Base-by-base conservation (phyloP, 2,113 vertebrate species). In the Garra rufa region DNA sequence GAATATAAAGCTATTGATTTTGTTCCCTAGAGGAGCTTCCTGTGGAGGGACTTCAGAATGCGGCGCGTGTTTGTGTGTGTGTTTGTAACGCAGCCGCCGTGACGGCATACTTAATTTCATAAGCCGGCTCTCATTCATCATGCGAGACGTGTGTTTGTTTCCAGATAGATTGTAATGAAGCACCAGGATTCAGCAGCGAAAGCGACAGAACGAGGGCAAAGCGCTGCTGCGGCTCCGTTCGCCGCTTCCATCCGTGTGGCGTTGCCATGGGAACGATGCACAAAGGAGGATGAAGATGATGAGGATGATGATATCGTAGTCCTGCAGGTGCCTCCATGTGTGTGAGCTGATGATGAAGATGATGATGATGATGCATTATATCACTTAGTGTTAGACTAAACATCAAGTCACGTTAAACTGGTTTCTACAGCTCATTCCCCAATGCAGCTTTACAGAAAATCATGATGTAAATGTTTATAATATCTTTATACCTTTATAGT, bases 231-330 rank as follows among this genome's bases (percentile, higher is more conserved):
- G n/a, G 75, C 19, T 77, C 30, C 75, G 44, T n/a, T 73, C 69
- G 14, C 69, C 0, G 41, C 69, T 44, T 74, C 8, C 13, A 17
- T 78, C 76, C 9, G 17, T 41, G 26, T 77, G 11, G 0, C 10
- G 87, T 89, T 89, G 43, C 85, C 83, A 85, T 88, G 70, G 87
- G 14, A 85, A 84, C 87, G 9, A 46, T 57, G 34, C 17, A 57
- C 28, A 67, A 73, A 76, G 80, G 28, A 41, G 82, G 82, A 76
- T 46, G 34, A 81, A 44, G 17, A 85, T 43, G 75, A 52, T 43
- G 73, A 34, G 34, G 34, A 85, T 61, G 48, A 63, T 61, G 50
- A 46, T 57, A 74, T n/a, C 59, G 30, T 30, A 59, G 80, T 83
- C 34, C 34, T n/a, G 52, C 50, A 52, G 50, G 50, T 52, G 50